Evolutionary conservation across 2,888 invertebrate genomes (phyloP), one percentile per base, ranked within the genome.

Genomic region (Exephanes ischioxanthus): DNA sequence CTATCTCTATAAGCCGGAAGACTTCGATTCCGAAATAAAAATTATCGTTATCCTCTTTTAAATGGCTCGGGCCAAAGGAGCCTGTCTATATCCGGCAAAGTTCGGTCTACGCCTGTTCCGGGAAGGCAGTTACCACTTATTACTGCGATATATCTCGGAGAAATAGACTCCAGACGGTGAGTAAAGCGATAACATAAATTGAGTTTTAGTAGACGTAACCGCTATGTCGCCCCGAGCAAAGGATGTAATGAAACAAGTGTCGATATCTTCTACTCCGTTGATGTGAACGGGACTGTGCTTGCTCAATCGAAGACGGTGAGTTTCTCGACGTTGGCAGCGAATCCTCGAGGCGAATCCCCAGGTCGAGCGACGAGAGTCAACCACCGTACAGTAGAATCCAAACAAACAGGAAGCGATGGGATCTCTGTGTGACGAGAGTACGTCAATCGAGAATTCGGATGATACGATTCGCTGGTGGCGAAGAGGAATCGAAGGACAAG

Each of bases 141-240:
- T 82, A 82, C 79, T 19, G 11, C 75, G 66, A 61, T 85, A 51
- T 66, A 67, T 82, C 82, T 85, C n/a, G 30, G 11, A 14, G 53
- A 75, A 70, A 19, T 61, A 70, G 70, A 76, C 48, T 75, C 58
- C 33, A 9, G 19, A 70, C 48, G 19, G 63, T 9, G 37, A 37
- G 22, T 16, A 63, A 76, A 80, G 76, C 63, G 48, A 55, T 83
- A 63, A 85, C 83, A 85, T 85, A 80, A 80, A 85, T 85, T 76
- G 76, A 82, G 66, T 51, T 61, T 33, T 48, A 68, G 73, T 53
- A 67, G 53, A 70, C 70, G 75, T 22, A 45, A 67, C 67, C 73
- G 68, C 45, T 66, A 30, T 26, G 53, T 30, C 67, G 45, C 14
- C 55, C 53, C 30, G 41, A 16, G 37, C n/a, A 53, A 14, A 26